Evolutionary conservation across 2,888 invertebrate species (phyloP).

Genomic region (Andricus curvator): DNA sequence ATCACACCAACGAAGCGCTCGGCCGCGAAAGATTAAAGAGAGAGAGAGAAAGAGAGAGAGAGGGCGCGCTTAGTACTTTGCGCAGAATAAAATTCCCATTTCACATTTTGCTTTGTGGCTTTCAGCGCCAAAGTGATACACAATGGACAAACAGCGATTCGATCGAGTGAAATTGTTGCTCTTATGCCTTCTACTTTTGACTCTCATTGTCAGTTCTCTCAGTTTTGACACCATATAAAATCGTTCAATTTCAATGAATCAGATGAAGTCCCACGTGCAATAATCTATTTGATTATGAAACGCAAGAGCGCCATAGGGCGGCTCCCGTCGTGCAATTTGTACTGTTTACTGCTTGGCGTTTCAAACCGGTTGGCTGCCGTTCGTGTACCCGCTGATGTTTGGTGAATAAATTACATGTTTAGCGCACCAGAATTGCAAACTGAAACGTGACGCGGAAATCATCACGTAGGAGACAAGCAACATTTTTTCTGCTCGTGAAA

Average conservation of each 20-base stretch:
- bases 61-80: conserved; percentile 45
- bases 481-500: background rate
- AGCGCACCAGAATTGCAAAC: conserved; percentile 45
- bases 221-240: background rate
- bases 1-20: conserved; percentile 29
- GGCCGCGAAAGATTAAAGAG: background rate
- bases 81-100: conserved; percentile 58
- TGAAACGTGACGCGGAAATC: conserved; percentile 15
- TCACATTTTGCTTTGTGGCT: conserved; percentile 55
- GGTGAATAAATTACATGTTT: conserved; percentile 63
- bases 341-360: conserved; percentile 43
- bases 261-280: conserved; percentile 19
- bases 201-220: background rate
- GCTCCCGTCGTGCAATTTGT: conserved; percentile 41
- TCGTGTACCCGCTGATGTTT: conserved; percentile 54
- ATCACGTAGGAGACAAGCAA: background rate
- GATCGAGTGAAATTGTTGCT: conserved; percentile 16
- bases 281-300: conserved; percentile 16
- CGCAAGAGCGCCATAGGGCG: conserved; percentile 13
- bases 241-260: conserved; percentile 8
- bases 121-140: conserved; percentile 53
- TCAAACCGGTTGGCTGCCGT: conserved; percentile 47
- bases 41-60: background rate
- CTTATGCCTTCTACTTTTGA: conserved; percentile 30
- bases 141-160: conserved; percentile 51